phyloP scores from a whole-genome alignment of 2,797 vertebrate species.

The Oreochromis grahami region DNA sequence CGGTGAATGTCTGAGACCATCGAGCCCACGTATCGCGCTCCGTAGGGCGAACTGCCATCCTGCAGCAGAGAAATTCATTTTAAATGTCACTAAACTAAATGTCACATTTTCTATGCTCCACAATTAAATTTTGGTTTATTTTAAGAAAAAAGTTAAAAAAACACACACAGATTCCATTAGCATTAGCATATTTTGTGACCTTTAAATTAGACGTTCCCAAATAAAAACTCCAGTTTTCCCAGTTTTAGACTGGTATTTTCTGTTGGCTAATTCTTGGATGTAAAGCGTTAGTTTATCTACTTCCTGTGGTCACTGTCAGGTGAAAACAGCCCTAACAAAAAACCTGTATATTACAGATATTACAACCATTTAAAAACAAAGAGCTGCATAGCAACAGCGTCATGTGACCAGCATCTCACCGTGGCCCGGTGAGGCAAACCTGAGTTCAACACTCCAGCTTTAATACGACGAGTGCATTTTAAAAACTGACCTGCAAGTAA shows the following conservation, averaged over 20 bases:
- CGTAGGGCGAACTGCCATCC: constrained; percentile 90
- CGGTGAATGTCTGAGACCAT: constrained; percentile 97
- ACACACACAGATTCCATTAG: not conserved
- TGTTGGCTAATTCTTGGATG: not conserved
- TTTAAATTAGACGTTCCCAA: too few relatives aligned
- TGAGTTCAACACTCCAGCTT: not conserved
- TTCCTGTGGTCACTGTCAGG: not conserved
- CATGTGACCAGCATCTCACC: not conserved
- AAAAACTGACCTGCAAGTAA: not conserved
- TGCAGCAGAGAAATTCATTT: constrained; percentile 34
- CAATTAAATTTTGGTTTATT: not conserved
- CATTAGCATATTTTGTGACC: fast-evolving
- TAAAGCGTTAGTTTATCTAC: not conserved
- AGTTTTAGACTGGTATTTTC: fast-evolving
- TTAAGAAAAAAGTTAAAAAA: fast-evolving
- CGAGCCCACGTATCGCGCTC: constrained; percentile 92
- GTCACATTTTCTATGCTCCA: not conserved
- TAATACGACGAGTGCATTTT: fast-evolving
- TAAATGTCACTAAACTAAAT: not conserved
- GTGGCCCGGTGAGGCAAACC: not conserved
- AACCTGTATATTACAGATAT: fast-evolving
- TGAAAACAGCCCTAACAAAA: fast-evolving
- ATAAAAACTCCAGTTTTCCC: not conserved
- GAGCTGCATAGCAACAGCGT: not conserved
- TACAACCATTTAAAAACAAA: not conserved